Evolutionary conservation across 2,797 vertebrate genomes (phyloP).

Genomic region (Eulemur rubriventer): DNA sequence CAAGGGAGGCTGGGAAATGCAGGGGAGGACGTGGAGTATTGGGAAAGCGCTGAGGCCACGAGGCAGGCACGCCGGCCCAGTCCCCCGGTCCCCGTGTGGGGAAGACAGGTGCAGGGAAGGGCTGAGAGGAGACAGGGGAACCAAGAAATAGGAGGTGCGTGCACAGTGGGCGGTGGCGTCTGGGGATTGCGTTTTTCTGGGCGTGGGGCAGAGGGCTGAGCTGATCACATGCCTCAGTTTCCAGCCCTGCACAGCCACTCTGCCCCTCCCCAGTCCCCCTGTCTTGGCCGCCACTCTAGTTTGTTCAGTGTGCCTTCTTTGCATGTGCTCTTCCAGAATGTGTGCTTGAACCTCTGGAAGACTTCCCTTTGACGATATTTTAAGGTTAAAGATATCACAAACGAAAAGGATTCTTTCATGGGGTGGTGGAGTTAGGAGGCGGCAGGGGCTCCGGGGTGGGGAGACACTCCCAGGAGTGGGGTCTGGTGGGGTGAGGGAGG

Average conservation of each 20-base stretch:
- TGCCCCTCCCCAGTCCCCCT: neutral
- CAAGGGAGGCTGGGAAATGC: neutral
- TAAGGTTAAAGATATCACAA: neutral
- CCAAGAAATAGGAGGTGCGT: accelerated
- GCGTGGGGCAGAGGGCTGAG: accelerated
- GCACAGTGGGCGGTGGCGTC: accelerated
- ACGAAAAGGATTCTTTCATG: neutral
- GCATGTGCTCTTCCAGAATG: neutral
- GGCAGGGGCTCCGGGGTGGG: neutral
- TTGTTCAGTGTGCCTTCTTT: neutral
- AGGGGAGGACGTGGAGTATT: accelerated
- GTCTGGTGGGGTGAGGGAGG: neutral
- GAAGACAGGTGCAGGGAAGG: neutral
- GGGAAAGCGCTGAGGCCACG: no score
- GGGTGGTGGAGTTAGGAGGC: neutral
- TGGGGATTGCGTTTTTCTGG: neutral
- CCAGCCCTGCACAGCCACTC: neutral
- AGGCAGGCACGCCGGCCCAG: neutral
- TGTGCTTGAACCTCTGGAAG: neutral
- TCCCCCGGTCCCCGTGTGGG: neutral
- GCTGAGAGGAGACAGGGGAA: neutral
- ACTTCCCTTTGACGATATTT: neutral
- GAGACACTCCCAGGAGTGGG: neutral
- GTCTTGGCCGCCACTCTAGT: neutral
- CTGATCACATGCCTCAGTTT: neutral